Conservation (phyloP, 2,113 vertebrate genomes). For the Vulpes vulpes region DNA sequence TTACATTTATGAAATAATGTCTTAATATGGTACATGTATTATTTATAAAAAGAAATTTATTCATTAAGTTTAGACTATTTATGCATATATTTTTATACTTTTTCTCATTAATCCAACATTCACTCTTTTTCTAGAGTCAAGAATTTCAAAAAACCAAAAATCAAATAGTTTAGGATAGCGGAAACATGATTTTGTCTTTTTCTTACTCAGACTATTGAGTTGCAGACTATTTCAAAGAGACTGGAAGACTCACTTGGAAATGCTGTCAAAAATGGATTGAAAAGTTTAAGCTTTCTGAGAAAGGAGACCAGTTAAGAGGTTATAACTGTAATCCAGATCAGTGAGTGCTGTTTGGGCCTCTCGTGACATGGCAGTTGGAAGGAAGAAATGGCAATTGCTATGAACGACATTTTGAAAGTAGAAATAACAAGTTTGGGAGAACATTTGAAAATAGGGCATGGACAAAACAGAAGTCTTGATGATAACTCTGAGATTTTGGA, state of each 20-base stretch:
- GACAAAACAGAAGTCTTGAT: not conserved
- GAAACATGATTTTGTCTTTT: conserved; percentile 5
- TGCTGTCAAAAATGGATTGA: not conserved
- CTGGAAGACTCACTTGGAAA: not conserved
- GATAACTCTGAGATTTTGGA: conserved; percentile 8
- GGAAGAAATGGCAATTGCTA: not conserved
- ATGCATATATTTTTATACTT: not conserved
- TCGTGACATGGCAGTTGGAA: not conserved
- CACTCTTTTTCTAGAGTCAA: not conserved
- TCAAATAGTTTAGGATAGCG: not conserved
- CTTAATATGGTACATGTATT: not conserved
- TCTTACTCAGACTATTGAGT: not conserved
- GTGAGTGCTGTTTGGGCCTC: not conserved
- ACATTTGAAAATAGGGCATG: not conserved
- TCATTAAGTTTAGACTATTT: not conserved
- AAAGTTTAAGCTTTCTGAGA: conserved; percentile 52
- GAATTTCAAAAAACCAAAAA: conserved; percentile 23
- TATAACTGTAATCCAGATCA: not conserved
- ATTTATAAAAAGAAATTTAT: conserved; percentile 50
- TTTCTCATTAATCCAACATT: not conserved
- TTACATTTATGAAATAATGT: conserved; percentile 35
- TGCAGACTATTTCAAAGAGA: conserved; percentile 49
- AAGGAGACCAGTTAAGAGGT: not conserved
- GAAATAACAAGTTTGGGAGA: conserved; percentile 26
- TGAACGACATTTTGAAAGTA: conserved; percentile 32